These are phyloP conservation scores for Tholera decimalis DNA, from an alignment of 2,888 invertebrate genomes.

Conservation along the genomic window DNA sequence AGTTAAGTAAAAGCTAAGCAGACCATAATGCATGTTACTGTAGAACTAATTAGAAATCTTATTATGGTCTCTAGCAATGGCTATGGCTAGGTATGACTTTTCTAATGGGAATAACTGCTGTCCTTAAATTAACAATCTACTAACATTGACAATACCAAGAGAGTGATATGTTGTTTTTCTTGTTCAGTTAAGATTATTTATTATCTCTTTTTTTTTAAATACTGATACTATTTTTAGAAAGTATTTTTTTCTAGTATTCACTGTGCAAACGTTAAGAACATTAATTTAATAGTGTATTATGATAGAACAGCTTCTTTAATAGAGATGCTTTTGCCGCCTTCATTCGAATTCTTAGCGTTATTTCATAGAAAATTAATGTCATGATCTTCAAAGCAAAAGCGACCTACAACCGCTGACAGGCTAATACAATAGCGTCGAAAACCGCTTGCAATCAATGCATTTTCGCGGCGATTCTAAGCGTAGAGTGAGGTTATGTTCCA, in stretches of 20 bases:
- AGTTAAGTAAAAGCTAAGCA: too few species aligned
- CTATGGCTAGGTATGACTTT: too few species aligned
- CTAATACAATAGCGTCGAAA: conserved; percentile 22
- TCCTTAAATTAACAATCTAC: too few species aligned
- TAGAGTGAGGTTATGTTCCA: conserved; percentile 59
- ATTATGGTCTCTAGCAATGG: too few species aligned
- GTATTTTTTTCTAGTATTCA: neutral
- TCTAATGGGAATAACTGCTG: too few species aligned
- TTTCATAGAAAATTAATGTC: neutral
- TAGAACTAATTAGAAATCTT: too few species aligned
- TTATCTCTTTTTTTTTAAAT: too few species aligned
- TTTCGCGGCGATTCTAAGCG: conserved; percentile 55
- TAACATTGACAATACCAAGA: too few species aligned
- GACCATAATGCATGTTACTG: too few species aligned
- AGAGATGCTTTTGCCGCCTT: conserved; percentile 45
- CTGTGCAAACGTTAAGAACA: neutral
- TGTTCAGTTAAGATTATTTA: neutral
- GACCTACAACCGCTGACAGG: neutral
- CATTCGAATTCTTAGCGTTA: neutral
- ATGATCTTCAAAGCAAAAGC: conserved; percentile 25
- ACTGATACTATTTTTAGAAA: neutral
- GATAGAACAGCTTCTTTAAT: neutral
- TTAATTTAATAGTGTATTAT: neutral
- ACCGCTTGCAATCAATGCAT: conserved; percentile 23
- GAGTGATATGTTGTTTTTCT: neutral